Percentiles rank a stretch among this genome's conserved stretches.
Evolutionary conservation across 2,888 invertebrate species (phyloP).

Genomic region (Agrotis puta): DNA sequence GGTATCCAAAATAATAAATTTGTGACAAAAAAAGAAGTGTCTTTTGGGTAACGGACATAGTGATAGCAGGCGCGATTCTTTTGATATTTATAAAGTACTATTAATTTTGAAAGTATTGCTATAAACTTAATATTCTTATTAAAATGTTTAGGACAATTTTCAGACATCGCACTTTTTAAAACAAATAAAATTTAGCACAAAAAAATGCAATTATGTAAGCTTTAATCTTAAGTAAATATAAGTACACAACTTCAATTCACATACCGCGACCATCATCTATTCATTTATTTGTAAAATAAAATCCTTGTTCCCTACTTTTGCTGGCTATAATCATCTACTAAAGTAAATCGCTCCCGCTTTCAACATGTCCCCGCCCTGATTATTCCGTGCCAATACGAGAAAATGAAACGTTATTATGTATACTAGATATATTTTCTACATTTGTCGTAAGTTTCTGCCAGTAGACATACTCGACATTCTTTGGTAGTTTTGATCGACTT

Average conservation of each 20-base stretch:
- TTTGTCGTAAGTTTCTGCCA: conserved; percentile 43
- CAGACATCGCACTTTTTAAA: neutral
- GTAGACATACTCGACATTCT: conserved; percentile 7
- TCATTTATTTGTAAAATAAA: neutral
- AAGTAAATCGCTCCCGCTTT: conserved; percentile 49
- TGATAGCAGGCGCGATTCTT: conserved; percentile 36
- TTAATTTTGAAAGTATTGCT: neutral
- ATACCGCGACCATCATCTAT: conserved; percentile 1
- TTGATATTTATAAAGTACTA: neutral
- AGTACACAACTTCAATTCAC: conserved; percentile 33
- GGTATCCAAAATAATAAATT: conserved; percentile 57
- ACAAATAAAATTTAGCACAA: neutral
- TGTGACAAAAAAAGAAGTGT: conserved; percentile 45
- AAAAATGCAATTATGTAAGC: neutral
- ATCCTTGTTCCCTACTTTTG: neutral
- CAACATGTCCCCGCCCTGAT: conserved; percentile 38
- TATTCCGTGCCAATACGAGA: conserved; percentile 53
- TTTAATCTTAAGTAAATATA: conserved; percentile 28
- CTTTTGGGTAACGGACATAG: conserved; percentile 12
- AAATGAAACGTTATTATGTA: conserved; percentile 41
- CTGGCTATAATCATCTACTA: conserved; percentile 19
- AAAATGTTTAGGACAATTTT: neutral
- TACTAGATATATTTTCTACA: conserved; percentile 33
- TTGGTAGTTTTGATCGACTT: conserved; percentile 29
- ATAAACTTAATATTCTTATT: neutral